Evolutionary conservation across 2,113 vertebrate genomes (phyloP), one percentile per base, ranked within the genome.

Genomic region (Camelus bactrianus): DNA sequence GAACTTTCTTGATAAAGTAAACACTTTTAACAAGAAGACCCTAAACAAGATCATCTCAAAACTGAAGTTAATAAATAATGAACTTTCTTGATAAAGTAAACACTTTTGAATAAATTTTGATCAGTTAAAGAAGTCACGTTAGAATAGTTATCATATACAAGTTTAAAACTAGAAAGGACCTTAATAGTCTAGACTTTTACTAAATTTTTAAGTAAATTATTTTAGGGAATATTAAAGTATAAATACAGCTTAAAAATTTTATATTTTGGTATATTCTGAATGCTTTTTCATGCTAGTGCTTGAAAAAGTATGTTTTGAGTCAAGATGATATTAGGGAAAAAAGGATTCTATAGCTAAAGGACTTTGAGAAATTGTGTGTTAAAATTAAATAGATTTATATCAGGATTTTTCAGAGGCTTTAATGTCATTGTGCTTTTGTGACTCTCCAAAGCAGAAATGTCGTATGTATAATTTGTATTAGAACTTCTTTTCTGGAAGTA

Each of bases 81-180:
- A 83, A 67, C 48, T 91, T 91, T 30, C 26, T 86, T 84, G 1
- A 75, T 91, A 84, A 94, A 69, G 30, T 86, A 70, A 94, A 90
- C 56, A 30, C 38, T 72, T 89, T 91, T 82, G 60, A 69, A 42
- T 42, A 42, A 93, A 92, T 91, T 95, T 80, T 89, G 65, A 70
- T 87, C n/a, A 77, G 16, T 88, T 94, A 82, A 83, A 94, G 64
- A 97, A 91, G 16, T 77, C 52, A 70, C 16, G 46, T 92, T 80
- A 82, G 60, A 84, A 72, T 89, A 89, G 60, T 83, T 24, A 50
- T 46, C 24, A 50, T 64, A 42, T 58, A 22, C 12, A 93, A 67
- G 13, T 82, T 89, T 77, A 86, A 69, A 91, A 64, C 30, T 58
- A 6, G 52, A 93, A 79, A 12, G 28, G 6, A 80, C 16, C 16